A percentile compares a stretch with the other conserved stretches of the same genome.
Evolutionary conservation across 2,113 vertebrate genomes (phyloP).

Genomic region (Rhombomys opimus): DNA sequence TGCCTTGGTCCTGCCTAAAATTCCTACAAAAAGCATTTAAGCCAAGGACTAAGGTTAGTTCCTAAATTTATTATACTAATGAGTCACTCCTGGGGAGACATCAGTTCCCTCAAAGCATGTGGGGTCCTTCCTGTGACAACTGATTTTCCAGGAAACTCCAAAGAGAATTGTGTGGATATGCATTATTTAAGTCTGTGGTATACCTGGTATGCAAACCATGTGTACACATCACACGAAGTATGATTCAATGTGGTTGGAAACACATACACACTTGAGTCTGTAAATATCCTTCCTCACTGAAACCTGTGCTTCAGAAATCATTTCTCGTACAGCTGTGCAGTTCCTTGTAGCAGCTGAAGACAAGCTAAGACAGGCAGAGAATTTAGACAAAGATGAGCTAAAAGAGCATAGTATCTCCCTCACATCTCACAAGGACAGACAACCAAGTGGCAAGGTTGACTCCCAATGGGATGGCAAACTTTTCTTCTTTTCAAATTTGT

Average conservation of each 20-base stretch:
- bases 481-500: constrained; percentile 82
- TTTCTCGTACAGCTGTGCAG: constrained; percentile 81
- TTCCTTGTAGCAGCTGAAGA: constrained; percentile 78
- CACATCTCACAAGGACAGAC: constrained; percentile 70
- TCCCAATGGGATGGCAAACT: constrained; percentile 82
- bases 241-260: constrained; percentile 65
- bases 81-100: constrained; percentile 39
- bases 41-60: constrained; percentile 78
- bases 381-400: constrained; percentile 61
- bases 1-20: constrained; percentile 78
- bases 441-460: constrained; percentile 76
- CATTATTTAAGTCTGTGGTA: constrained; percentile 57
- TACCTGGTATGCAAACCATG: constrained; percentile 39
- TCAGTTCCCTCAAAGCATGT: constrained; percentile 58
- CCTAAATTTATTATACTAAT: constrained; percentile 64
- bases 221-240: constrained; percentile 57
- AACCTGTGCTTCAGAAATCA: constrained; percentile 70
- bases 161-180: constrained; percentile 55
- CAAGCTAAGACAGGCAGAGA: constrained; percentile 52
- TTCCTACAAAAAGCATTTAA: constrained; percentile 77
- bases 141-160: constrained; percentile 71
- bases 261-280: constrained; percentile 74
- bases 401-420: constrained; percentile 53
- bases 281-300: constrained; percentile 74
- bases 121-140: constrained; percentile 58